Conservation (phyloP, 2,113 vertebrate species). For the Amphilophus citrinellus region DNA sequence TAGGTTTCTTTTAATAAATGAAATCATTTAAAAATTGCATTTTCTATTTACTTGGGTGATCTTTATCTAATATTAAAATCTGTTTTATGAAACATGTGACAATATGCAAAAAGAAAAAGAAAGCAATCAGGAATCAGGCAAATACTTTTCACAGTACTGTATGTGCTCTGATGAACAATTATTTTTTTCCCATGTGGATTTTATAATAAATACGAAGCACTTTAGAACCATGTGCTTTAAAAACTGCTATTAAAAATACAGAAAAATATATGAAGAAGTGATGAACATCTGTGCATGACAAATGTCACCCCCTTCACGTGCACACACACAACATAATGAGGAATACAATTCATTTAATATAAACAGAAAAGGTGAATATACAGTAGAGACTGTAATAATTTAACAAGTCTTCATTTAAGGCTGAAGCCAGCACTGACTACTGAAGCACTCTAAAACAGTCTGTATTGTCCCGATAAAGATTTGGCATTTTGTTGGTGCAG, state of each 20-base stretch:
- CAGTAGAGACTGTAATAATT: conserved; percentile 65
- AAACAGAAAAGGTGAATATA: conserved; percentile 73
- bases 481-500: conserved; percentile 55
- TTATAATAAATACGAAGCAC: not conserved
- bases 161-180: not conserved
- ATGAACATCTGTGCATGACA: not conserved
- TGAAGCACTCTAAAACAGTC: conserved; percentile 60
- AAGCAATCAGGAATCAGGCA: too few species aligned
- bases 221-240: not conserved
- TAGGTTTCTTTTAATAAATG: too few species aligned
- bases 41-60: too few species aligned
- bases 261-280: not conserved
- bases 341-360: conserved; percentile 74
- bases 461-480: conserved; percentile 38
- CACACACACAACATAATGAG: not conserved
- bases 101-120: too few species aligned
- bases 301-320: not conserved
- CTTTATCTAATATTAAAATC: too few species aligned
- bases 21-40: too few species aligned
- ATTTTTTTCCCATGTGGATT: not conserved
- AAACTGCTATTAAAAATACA: not conserved
- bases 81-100: too few species aligned
- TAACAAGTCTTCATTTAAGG: conserved; percentile 66
- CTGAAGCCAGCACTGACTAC: conserved; percentile 66
- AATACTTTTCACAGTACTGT: not conserved